Base-by-base conservation (phyloP, 92 coral and sea anemone species). In the Virgularia gustaviana region DNA sequence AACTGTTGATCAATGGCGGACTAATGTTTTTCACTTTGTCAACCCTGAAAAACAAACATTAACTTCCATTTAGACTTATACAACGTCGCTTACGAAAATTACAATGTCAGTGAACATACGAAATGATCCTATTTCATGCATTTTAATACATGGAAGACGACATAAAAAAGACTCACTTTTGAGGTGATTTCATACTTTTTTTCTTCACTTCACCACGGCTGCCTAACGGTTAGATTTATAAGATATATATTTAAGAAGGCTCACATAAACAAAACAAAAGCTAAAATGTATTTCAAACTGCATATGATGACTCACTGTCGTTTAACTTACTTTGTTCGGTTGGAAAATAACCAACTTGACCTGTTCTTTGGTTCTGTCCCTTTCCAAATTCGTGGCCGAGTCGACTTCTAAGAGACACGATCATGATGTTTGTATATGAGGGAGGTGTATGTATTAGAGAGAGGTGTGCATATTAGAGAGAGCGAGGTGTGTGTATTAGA, bases 351-450 rank as follows among this genome's bases (percentile, higher is more conserved):
- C 99, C 99, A 32, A 90, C 91, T 71, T 88, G 71, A 4, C 79
- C 88, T 1, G 96, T 89, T 42, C 84, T 85, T 81, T 82, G 89
- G 70, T 89, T 94, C 49, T 94, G 99, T 27, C 96, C 99, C 73
- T 84, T 71, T 88, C 88, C 90, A 89, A 95, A 94, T 0, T 84
- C 79, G 24, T 66, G 72, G 24, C 90, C 90, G 10, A 84, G 73
- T 64, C 99, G 86, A 51, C 23, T 80, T 76, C 57, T 49, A 11
- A 0, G 23, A 60, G 11, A 36, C 15, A 16, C n/a, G n/a, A n/a
- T n/a, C n/a, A n/a, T n/a, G n/a, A n/a, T n/a, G n/a, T n/a, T n/a
- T n/a, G n/a, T n/a, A n/a, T n/a, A n/a, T n/a, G n/a, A n/a, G n/a
- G n/a, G n/a, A n/a, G n/a, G n/a, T n/a, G n/a, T n/a, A n/a, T n/a